Evolutionary conservation across 2,797 vertebrate genomes (phyloP).

Genomic region (Neopelma chrysocephalum): DNA sequence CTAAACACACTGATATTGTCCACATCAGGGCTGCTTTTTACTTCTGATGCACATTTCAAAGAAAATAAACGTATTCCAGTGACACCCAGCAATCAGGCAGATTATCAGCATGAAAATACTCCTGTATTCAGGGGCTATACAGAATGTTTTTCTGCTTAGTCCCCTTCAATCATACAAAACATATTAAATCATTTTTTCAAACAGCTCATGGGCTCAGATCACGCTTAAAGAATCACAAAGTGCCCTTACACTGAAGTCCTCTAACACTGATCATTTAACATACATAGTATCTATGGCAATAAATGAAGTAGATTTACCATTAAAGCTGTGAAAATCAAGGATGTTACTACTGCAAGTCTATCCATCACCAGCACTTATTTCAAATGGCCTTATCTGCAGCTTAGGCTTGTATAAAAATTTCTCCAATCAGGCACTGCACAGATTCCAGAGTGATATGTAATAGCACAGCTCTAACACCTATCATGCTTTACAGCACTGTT

Average conservation of each 20-base stretch:
- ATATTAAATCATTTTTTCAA: not conserved
- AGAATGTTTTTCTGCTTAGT: not conserved
- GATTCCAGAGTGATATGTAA: conserved; percentile 52
- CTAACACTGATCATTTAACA: not conserved
- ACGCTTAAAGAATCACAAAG: not conserved
- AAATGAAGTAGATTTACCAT: not conserved
- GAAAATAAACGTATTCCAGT: not conserved
- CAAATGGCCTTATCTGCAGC: conserved; percentile 22
- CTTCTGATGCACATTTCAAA: not conserved
- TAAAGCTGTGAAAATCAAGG: not conserved
- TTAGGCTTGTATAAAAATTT: conserved; percentile 42
- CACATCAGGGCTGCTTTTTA: not conserved
- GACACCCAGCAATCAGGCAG: not conserved
- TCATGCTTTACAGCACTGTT: conserved; percentile 38
- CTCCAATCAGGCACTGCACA: conserved; percentile 15
- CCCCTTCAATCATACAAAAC: not conserved
- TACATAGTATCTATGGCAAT: not conserved
- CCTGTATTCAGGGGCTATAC: not conserved
- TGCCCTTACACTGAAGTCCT: not conserved
- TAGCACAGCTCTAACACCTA: conserved; percentile 43
- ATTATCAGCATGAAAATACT: not conserved
- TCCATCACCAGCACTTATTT: not conserved
- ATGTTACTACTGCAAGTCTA: not conserved
- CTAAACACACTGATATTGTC: not conserved
- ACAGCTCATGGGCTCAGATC: not conserved